These are phyloP conservation scores for Acronicta leporina DNA, from an alignment of 2,888 invertebrate genomes.

Conservation along the genomic window DNA sequence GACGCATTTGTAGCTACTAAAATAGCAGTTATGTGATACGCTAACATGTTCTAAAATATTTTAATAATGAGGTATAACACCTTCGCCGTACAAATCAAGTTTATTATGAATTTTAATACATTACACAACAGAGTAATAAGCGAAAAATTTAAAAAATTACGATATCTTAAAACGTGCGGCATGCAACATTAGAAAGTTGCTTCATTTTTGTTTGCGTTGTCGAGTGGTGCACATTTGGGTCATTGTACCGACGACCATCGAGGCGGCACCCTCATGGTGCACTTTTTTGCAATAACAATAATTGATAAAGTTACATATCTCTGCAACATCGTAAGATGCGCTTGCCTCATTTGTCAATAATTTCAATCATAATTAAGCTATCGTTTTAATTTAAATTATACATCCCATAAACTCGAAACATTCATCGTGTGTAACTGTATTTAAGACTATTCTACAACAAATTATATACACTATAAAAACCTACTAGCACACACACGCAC, in stretches of 20 bases:
- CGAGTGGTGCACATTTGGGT: conserved; percentile 82
- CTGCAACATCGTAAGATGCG: neutral
- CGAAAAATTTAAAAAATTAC: conserved; percentile 54
- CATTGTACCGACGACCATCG: conserved; percentile 69
- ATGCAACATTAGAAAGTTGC: conserved; percentile 84
- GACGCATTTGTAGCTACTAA: conserved; percentile 27
- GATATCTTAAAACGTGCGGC: conserved; percentile 68
- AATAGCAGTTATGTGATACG: conserved; percentile 27
- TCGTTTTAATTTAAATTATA: conserved; percentile 5
- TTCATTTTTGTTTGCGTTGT: conserved; percentile 77
- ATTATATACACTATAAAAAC: conserved; percentile 39
- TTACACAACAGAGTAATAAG: conserved; percentile 30
- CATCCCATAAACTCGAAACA: conserved; percentile 33
- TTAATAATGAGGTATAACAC: conserved; percentile 15
- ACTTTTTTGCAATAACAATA: conserved; percentile 64
- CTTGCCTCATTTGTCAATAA: conserved; percentile 22
- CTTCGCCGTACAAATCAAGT: conserved; percentile 4
- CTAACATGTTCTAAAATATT: conserved; percentile 19
- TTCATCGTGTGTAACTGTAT: conserved; percentile 27
- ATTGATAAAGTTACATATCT: conserved; percentile 40
- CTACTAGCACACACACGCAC: conserved; percentile 21
- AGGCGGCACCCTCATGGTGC: conserved; percentile 70
- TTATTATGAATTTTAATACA: conserved; percentile 19
- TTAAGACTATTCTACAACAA: conserved; percentile 30
- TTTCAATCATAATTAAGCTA: conserved; percentile 21